These are phyloP conservation scores for Pithys albifrons DNA, from an alignment of 2,113 vertebrate genomes.

Conservation along the genomic window DNA sequence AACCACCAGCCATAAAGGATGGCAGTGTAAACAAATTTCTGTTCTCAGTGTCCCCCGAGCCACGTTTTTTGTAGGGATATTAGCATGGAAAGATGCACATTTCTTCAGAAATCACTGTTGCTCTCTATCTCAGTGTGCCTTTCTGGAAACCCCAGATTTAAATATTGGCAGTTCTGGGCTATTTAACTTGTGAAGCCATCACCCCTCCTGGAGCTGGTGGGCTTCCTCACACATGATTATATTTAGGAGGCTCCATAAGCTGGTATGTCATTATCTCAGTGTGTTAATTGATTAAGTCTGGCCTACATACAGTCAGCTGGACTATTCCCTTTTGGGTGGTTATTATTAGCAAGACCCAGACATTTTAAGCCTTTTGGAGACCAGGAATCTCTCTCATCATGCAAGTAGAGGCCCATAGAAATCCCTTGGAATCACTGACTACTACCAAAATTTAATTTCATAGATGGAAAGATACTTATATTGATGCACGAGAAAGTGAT, in stretches of 20 bases:
- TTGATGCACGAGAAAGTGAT: not conserved
- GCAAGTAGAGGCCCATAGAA: not conserved
- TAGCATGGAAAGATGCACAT: fast-evolving
- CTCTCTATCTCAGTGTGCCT: not conserved
- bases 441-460: not conserved
- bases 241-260: not conserved
- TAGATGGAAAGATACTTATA: not conserved
- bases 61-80: not conserved
- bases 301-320: not conserved
- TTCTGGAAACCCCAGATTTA: not conserved
- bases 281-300: conserved; percentile 32
- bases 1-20: not conserved
- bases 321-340: not conserved
- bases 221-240: not conserved
- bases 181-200: not conserved
- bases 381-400: not conserved
- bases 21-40: not conserved
- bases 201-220: not conserved
- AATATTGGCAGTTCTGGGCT: not conserved
- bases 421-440: not conserved
- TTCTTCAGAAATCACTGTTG: not conserved
- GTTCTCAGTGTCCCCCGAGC: not conserved
- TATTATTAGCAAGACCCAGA: not conserved
- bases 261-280: not conserved
- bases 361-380: conserved; percentile 14